Evolutionary conservation across 64 coral and sea anemone species (phyloP), one percentile per base, ranked within the genome.

Genomic region (Trachythela sp.): DNA sequence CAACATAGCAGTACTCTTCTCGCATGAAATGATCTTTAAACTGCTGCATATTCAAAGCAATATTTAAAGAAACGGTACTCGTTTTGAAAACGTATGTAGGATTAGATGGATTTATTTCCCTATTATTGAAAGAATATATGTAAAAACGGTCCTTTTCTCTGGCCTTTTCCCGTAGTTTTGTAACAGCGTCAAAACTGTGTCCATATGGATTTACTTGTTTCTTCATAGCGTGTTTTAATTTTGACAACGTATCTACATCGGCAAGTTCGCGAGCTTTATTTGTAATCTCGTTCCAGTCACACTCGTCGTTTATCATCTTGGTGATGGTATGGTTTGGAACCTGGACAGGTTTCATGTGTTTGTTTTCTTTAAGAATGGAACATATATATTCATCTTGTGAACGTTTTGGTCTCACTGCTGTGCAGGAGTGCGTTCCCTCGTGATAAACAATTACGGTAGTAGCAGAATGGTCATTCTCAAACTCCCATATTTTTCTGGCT

Each of bases 401-500:
- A 24, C 35, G 32, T 39, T 77, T 77, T 50, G n/a, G 36, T 32
- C 70, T 36, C 31, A 92, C 39, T 80, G 85, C 67, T 13, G 39
- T 70, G 84, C 87, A 93, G 20, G 83, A 77, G 67, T 89, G 92
- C 68, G 31, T 27, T 20, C 92, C 92, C 35, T 51, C 27, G 30
- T 93, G 92, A 86, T 77, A 93, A 70, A 93, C 83, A 70, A 20
- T 85, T 13, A 89, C 59, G 58, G 48, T 93, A 68, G 34, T 36
- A 6, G 42, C 42, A 45, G 42, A 45, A 45, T 45, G 42, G 11
- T 11, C 42, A 42, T 68, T 17, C 39, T 71, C 31, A 85, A 93
- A 93, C 43, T 93, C 92, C 92, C 92, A 93, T 22, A 93, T 56
- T 93, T 93, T 93, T 18, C 60, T 54, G 11, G 87, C 92, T 15